Conservation (phyloP, 2,113 vertebrate genomes). For the Hemibates koningsi region DNA sequence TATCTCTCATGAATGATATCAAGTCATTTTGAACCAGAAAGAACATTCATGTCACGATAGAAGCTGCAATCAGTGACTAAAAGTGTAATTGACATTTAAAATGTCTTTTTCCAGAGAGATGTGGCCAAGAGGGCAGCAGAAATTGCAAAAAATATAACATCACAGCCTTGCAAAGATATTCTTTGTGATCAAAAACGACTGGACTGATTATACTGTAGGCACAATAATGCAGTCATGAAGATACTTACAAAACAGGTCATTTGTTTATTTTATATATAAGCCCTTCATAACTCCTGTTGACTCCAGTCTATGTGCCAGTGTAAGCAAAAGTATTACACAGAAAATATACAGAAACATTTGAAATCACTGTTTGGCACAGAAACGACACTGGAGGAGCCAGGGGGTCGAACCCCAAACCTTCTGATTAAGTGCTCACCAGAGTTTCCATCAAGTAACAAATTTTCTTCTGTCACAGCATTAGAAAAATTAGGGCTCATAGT, state of each 20-base stretch:
- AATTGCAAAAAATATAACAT: not conserved
- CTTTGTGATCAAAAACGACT: not conserved
- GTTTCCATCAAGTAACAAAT: not conserved
- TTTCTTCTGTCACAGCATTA: not conserved
- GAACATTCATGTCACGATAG: not conserved
- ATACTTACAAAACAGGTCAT: not conserved
- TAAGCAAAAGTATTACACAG: not conserved
- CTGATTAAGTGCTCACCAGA: not conserved
- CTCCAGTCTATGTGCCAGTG: not conserved
- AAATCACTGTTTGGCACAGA: not conserved
- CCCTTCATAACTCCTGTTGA: not conserved
- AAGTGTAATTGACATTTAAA: not conserved
- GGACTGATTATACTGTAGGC: not conserved
- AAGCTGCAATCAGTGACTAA: not conserved
- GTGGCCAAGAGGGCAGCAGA: not conserved
- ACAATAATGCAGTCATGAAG: not conserved
- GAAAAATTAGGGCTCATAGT: not conserved
- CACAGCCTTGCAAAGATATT: not conserved
- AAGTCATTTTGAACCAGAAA: not conserved
- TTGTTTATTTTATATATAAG: not conserved
- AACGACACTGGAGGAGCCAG: not conserved
- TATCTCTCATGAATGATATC: not conserved
- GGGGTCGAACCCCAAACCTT: not conserved
- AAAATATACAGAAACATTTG: not conserved
- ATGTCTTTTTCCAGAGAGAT: not conserved